These are phyloP conservation scores for Phyllotis vaccarum DNA, from an alignment of 2,797 vertebrate genomes.

Conservation along the genomic window DNA sequence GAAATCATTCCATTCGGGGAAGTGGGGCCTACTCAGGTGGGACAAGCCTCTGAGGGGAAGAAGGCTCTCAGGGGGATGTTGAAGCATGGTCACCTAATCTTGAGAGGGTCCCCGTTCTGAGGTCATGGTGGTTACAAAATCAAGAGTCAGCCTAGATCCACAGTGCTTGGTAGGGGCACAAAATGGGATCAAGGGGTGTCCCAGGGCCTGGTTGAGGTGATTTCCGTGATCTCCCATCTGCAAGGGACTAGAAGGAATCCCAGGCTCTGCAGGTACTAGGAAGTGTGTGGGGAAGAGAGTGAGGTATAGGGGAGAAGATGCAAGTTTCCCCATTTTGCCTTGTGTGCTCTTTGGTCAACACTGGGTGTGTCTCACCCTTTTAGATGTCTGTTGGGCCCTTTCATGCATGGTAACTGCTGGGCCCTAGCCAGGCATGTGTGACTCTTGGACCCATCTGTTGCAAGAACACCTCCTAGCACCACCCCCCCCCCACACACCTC, in stretches of 20 bases:
- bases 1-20: neutral
- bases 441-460: neutral
- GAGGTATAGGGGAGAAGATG: neutral
- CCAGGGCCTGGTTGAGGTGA: neutral
- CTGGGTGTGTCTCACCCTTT: neutral
- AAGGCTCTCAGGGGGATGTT: neutral
- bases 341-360: neutral
- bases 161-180: neutral
- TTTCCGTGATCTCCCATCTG: neutral
- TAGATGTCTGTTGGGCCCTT: neutral
- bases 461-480: neutral
- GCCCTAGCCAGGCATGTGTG: neutral
- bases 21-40: neutral
- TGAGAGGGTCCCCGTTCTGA: neutral
- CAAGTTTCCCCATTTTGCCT: neutral
- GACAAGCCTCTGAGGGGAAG: neutral
- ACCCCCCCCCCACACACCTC: no score
- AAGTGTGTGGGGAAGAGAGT: neutral
- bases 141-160: neutral
- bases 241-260: neutral
- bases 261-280: neutral
- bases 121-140: neutral
- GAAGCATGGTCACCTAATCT: neutral
- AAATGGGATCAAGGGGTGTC: neutral
- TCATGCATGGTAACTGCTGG: neutral